Percentiles rank a stretch among this genome's conserved stretches.
Conservation (phyloP, 1,140 invertebrate genomes). For the Lerema accius region DNA sequence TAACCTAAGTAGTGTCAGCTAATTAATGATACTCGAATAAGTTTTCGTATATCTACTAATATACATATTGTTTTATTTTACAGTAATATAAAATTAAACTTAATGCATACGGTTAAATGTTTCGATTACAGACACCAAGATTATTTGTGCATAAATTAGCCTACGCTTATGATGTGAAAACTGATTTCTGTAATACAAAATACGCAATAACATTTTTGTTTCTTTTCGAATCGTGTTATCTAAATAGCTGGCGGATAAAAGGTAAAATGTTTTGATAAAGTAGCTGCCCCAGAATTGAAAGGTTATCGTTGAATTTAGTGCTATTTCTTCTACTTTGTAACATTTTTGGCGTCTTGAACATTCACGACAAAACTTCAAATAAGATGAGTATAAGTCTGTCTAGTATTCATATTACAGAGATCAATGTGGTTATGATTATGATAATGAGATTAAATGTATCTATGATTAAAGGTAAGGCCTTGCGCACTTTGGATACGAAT, state of each 20-base stretch:
- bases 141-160: neutral
- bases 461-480: too few species aligned
- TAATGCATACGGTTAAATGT: constrained; percentile 20
- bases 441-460: constrained; percentile 14
- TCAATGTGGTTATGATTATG: neutral
- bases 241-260: too few species aligned
- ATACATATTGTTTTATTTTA: constrained; percentile 19
- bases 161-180: neutral
- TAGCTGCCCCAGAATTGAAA: too few species aligned
- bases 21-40: constrained; percentile 7
- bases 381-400: too few species aligned
- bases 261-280: too few species aligned
- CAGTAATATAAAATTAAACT: constrained; percentile 10
- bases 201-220: neutral
- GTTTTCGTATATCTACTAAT: neutral
- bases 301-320: too few species aligned
- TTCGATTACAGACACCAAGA: constrained; percentile 27
- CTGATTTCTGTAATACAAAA: neutral
- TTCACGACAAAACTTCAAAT: too few species aligned
- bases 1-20: neutral
- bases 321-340: too few species aligned
- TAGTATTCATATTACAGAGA: neutral
- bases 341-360: too few species aligned
- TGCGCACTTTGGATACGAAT: too few species aligned
- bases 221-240: too few species aligned